Evolutionary conservation across 2,888 invertebrate species (phyloP).

Genomic region (Drosophila vallismaia): DNA sequence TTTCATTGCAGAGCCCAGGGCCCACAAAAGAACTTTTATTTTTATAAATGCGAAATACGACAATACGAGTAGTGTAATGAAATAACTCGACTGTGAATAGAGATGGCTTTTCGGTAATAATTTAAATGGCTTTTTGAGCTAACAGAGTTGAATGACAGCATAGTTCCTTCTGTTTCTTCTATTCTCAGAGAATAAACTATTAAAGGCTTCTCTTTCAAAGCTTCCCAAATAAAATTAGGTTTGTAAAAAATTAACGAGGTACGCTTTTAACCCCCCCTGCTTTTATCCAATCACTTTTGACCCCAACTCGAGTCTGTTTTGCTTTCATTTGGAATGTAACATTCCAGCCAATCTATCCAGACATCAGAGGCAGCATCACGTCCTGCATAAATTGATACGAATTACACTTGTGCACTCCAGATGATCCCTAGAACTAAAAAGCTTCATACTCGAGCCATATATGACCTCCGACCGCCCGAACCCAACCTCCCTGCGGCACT

Average conservation of each 20-base stretch:
- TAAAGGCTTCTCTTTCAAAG: neutral
- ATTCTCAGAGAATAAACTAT: constrained; percentile 9
- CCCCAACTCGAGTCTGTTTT: neutral
- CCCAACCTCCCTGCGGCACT: constrained; percentile 2
- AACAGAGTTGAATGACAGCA: constrained; percentile 4
- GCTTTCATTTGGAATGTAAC: constrained; percentile 1
- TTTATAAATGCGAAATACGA: constrained; percentile 7
- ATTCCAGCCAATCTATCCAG: constrained; percentile 24
- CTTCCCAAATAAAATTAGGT: constrained; percentile 7
- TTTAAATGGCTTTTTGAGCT: constrained; percentile 3
- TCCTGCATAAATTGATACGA: constrained; percentile 57
- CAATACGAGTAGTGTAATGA: constrained; percentile 42
- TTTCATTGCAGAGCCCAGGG: constrained; percentile 16
- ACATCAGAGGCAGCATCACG: constrained; percentile 45
- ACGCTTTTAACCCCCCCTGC: constrained; percentile 8
- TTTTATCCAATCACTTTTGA: neutral
- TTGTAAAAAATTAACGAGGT: constrained; percentile 6
- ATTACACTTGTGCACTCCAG: constrained; percentile 39
- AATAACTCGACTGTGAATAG: constrained; percentile 55
- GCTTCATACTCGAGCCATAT: constrained; percentile 13
- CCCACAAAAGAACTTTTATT: constrained; percentile 37
- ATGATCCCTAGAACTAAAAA: constrained; percentile 29
- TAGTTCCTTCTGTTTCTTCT: too few relatives aligned
- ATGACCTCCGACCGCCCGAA: neutral
- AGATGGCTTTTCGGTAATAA: constrained; percentile 7